These are phyloP conservation scores for Cetoscarus ocellatus DNA, from an alignment of 2,797 vertebrate species.

Conservation along the genomic window DNA sequence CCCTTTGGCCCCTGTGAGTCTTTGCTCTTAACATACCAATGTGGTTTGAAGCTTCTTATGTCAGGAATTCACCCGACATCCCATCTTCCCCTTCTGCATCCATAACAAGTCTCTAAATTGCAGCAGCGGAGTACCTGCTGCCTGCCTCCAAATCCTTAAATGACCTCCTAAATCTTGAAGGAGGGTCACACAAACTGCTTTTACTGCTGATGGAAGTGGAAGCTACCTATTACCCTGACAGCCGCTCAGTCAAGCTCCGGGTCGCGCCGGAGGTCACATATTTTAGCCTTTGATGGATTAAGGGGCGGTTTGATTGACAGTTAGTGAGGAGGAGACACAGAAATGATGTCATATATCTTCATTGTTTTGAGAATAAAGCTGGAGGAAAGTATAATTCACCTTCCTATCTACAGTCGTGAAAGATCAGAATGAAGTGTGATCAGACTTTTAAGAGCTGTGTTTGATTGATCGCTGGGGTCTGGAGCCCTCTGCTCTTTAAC, in stretches of 20 bases:
- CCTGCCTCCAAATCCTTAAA: constrained; percentile 61
- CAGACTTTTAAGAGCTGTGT: constrained; percentile 3
- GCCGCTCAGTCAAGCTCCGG: constrained; percentile 31
- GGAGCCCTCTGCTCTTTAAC: constrained; percentile 31
- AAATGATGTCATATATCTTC: constrained; percentile 1
- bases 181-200: constrained; percentile 31
- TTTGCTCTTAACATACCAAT: constrained; percentile 61
- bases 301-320: constrained; percentile 45
- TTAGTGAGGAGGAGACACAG: neutral
- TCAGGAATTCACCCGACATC: constrained; percentile 55
- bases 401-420: constrained; percentile 5
- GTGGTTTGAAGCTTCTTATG: constrained; percentile 42
- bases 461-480: constrained; percentile 50
- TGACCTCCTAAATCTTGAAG: constrained; percentile 67
- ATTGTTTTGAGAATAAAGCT: constrained; percentile 9
- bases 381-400: neutral
- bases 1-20: constrained; percentile 41
- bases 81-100: constrained; percentile 51
- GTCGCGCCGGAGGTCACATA: constrained; percentile 42
- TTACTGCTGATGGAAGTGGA: constrained; percentile 45
- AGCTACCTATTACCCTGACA: constrained; percentile 50
- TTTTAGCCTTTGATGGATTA: constrained; percentile 37
- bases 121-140: constrained; percentile 23
- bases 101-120: constrained; percentile 61
- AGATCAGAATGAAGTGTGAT: constrained; percentile 13